Conservation (phyloP, 2,113 vertebrate species). For the Cryptotis parvus region DNA sequence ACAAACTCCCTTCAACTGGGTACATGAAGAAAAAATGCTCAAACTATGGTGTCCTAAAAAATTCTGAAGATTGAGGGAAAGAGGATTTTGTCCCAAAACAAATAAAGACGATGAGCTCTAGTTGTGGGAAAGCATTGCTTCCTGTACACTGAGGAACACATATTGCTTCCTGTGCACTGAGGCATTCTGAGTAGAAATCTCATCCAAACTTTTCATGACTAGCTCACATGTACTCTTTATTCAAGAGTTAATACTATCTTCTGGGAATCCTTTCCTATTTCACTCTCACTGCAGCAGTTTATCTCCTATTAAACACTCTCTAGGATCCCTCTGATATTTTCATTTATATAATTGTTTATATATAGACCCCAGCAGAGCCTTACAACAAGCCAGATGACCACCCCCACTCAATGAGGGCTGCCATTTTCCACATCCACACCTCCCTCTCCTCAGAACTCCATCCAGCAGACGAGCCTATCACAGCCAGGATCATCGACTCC, state of each 20-base stretch:
- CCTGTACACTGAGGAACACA: background rate
- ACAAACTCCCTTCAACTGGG: background rate
- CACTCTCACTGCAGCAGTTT: background rate
- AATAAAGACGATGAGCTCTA: background rate
- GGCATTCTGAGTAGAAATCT: background rate
- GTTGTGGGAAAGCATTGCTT: background rate
- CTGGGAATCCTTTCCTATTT: background rate
- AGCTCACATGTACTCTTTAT: background rate
- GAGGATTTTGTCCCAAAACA: background rate
- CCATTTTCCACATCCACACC: too few species aligned
- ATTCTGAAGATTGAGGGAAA: background rate
- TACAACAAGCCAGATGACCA: too few species aligned
- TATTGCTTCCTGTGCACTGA: background rate
- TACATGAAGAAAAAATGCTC: conserved; percentile 7
- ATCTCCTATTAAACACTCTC: background rate
- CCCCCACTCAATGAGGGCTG: too few species aligned
- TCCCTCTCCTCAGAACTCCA: too few species aligned
- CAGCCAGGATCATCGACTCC: too few species aligned
- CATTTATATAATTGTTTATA: conserved; percentile 37
- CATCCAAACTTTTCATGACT: background rate
- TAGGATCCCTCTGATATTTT: background rate
- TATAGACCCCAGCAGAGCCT: too few species aligned
- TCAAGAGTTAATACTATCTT: background rate
- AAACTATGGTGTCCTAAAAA: background rate
- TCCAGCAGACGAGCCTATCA: too few species aligned